Evolutionary conservation across 1,140 invertebrate genomes (phyloP).

Genomic region (Drosophila ambigua): DNA sequence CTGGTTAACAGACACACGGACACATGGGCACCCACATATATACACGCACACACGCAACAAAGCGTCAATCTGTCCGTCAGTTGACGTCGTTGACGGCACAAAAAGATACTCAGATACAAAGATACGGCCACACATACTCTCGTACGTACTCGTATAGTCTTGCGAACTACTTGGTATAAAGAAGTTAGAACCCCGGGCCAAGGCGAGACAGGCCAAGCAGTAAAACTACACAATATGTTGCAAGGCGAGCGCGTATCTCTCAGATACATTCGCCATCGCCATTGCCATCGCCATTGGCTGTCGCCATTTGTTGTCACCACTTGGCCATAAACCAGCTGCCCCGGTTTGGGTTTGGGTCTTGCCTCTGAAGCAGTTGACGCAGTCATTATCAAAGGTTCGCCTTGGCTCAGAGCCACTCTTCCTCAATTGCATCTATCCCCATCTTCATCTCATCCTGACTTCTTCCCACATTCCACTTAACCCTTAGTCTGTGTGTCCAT

Average conservation of each 20-base stretch:
- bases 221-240: constrained; percentile 48
- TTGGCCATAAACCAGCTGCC: constrained; percentile 39
- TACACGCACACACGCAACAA: constrained; percentile 10
- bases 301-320: constrained; percentile 7
- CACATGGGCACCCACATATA: not conserved
- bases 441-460: no score
- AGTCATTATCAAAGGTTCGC: constrained; percentile 62
- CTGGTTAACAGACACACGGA: constrained; percentile 10
- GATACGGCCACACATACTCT: no score
- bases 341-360: not conserved
- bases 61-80: constrained; percentile 34
- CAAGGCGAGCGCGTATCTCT: constrained; percentile 31
- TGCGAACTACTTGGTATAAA: no score
- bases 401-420: constrained; percentile 6
- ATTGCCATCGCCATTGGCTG: constrained; percentile 4
- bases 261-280: constrained; percentile 29
- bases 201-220: not conserved
- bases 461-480: not conserved
- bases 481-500: no score
- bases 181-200: not conserved
- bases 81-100: constrained; percentile 9
- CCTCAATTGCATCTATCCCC: not conserved
- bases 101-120: constrained; percentile 9
- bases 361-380: constrained; percentile 31
- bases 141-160: no score